These are phyloP conservation scores for Macaca mulatta DNA, from an alignment of 2,113 vertebrate genomes.

Conservation along the genomic window DNA sequence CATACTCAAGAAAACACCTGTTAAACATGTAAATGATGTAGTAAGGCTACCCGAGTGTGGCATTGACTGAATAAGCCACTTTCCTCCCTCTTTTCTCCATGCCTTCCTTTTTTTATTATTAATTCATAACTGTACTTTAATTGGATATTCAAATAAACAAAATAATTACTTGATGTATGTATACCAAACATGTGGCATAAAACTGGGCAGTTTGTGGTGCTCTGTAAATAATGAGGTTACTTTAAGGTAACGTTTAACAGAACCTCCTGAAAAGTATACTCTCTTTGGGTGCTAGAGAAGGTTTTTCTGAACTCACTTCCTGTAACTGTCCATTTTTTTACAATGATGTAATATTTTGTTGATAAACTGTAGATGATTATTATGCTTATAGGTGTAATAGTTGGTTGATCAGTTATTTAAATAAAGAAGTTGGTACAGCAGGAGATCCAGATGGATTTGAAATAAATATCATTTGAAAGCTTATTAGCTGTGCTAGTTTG, in stretches of 20 bases:
- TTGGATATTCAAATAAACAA: background rate
- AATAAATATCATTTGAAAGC: background rate
- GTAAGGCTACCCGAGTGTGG: background rate
- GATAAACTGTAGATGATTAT: background rate
- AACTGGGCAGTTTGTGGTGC: background rate
- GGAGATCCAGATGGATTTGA: background rate
- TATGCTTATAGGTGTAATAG: background rate
- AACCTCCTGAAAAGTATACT: background rate
- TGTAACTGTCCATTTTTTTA: background rate
- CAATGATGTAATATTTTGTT: background rate
- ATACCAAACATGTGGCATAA: background rate
- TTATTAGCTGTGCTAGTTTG: conserved; percentile 24
- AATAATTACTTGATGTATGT: background rate
- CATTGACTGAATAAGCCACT: background rate
- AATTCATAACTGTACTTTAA: background rate
- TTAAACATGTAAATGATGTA: background rate
- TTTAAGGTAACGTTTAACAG: background rate
- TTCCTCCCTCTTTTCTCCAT: background rate
- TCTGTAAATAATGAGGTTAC: background rate
- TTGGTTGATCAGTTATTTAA: background rate
- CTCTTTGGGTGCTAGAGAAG: background rate
- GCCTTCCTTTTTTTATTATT: background rate
- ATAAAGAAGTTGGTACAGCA: background rate
- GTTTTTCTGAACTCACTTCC: conserved; percentile 17
- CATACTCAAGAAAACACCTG: background rate